Base-by-base conservation (phyloP, 2,888 invertebrate species). In the Calameuta pallipes region DNA sequence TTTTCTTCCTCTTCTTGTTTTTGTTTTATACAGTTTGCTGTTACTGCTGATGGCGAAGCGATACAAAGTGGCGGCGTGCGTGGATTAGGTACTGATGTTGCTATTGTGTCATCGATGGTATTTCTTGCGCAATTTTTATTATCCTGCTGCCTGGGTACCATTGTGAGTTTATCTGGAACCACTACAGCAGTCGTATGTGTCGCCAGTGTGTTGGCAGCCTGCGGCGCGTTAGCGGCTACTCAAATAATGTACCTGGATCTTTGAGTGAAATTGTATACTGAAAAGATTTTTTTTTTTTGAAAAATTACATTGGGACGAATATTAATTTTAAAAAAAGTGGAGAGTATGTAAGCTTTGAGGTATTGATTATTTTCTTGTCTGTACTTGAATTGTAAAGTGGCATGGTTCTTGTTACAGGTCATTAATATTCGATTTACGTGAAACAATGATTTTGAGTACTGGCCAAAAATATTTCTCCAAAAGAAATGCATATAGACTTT, bases 71-170 rank as follows among this genome's bases (percentile, higher is more conserved):
- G 94, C 0, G 94, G 94, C 78, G 93, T 95, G n/a, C 95, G 98
- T 13, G 98, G 98, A 9, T 93, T 99, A 76, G 98, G 98, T 11
- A 99, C 98, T 0, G 98, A 99, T 90, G 95, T 99, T 0, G 98
- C 98, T 0, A 95, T 98, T 76, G 96, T 99, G 69, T 97, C 98
- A 89, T 97, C 97, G 89, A 98, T 98, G 96, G 98, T 98, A 4
- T 99, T 99, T 91, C 94, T 98, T 82, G 98, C 98, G 0, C 99
- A 99, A 92, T 97, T 98, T 87, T 93, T 97, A 69, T 94, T 99
- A 15, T 98, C 98, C 0, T 93, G 97, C 85, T 95, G 95, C 86
- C 95, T 98, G 94, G 98, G 98, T 0, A 94, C 95, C 36, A 96
- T 98, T 75, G 96, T 98, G 12, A 94, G 94, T 80, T 91, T 94